These are phyloP conservation scores for Vanessa tameamea DNA, from an alignment of 1,140 invertebrate species.

Conservation along the genomic window DNA sequence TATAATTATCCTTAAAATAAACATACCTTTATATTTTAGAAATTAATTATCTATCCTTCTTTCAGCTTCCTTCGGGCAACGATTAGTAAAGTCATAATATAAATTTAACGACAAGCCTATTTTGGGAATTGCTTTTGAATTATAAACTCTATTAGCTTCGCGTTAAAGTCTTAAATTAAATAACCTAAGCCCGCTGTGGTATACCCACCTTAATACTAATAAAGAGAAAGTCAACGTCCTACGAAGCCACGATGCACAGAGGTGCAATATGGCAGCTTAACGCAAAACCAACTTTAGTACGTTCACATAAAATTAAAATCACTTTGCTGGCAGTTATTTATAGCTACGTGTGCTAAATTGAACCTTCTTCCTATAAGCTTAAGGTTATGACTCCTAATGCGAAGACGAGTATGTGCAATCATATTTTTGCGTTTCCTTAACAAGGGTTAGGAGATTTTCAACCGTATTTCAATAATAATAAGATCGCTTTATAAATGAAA, in stretches of 20 bases:
- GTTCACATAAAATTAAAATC: conserved; percentile 19
- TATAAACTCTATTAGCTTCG: background rate
- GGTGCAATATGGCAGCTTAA: conserved; percentile 19
- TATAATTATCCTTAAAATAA: conserved; percentile 6
- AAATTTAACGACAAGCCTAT: conserved; percentile 4
- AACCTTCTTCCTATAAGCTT: conserved; percentile 34
- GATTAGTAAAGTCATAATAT: conserved; percentile 6
- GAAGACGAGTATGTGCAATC: conserved; percentile 20
- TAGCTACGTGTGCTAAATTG: conserved; percentile 28
- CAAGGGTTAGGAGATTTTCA: conserved; percentile 6
- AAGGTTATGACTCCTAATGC: conserved; percentile 23
- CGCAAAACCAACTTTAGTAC: conserved; percentile 19
- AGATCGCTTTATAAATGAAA: background rate
- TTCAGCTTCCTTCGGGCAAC: conserved; percentile 4
- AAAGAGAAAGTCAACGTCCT: conserved; percentile 40
- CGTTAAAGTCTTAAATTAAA: conserved; percentile 7
- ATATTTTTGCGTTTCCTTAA: conserved; percentile 18
- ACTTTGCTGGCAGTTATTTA: conserved; percentile 19
- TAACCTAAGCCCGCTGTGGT: conserved; percentile 7
- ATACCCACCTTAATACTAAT: conserved; percentile 31
- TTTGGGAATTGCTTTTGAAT: background rate
- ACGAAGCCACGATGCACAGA: conserved; percentile 23
- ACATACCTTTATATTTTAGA: conserved; percentile 5
- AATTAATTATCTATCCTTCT: background rate
- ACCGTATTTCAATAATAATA: conserved; percentile 10